Evolutionary conservation across 2,797 vertebrate species (phyloP).

Genomic region (Babyrousa celebensis): DNA sequence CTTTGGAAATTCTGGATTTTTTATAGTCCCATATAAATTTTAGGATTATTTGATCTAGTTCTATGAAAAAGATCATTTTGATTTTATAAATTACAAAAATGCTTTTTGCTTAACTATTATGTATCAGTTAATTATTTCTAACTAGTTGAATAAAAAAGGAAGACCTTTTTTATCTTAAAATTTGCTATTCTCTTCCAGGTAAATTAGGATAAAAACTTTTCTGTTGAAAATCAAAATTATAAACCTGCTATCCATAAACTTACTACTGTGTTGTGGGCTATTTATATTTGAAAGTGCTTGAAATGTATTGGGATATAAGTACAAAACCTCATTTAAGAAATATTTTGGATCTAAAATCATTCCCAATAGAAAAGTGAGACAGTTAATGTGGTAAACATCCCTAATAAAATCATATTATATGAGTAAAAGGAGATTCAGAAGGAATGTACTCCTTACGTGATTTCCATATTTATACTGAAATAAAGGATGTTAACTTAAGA

Average conservation of each 20-base stretch:
- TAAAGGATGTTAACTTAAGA: not conserved
- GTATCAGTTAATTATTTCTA: not conserved
- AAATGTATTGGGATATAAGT: not conserved
- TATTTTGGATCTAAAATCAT: not conserved
- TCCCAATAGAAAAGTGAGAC: not conserved
- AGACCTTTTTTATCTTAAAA: not conserved
- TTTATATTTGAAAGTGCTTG: not conserved
- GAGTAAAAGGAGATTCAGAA: not conserved
- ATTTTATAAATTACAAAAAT: not conserved
- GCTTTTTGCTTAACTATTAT: not conserved
- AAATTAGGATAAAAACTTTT: not conserved
- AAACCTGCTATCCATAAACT: not conserved
- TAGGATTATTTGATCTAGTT: no score
- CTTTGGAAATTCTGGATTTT: no score
- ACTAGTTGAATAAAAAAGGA: not conserved
- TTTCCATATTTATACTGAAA: conserved; percentile 2
- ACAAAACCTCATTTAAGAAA: not conserved
- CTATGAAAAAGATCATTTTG: not conserved
- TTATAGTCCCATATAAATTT: no score
- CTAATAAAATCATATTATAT: conserved; percentile 35
- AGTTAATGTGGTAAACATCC: not conserved
- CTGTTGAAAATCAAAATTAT: not conserved
- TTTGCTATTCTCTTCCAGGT: not conserved
- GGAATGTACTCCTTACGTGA: not conserved
- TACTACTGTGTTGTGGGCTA: not conserved